Percentiles rank a stretch among this genome's conserved stretches.
Evolutionary conservation across 2,113 vertebrate genomes (phyloP).

Genomic region (Pontoporia blainvillei): DNA sequence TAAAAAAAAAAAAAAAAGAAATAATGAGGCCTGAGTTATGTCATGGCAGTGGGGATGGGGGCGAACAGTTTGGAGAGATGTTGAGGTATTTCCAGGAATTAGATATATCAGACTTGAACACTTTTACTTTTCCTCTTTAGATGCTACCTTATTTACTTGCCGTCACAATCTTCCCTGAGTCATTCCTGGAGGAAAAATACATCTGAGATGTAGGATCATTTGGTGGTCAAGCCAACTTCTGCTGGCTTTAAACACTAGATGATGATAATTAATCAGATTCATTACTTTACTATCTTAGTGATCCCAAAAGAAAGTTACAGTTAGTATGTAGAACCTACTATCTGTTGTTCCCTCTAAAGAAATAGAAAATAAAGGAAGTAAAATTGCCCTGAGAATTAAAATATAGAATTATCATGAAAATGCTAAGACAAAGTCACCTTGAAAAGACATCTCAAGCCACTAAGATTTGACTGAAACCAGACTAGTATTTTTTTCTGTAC

Average conservation of each 20-base stretch:
- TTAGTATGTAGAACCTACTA: neutral
- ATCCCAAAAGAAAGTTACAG: neutral
- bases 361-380: neutral
- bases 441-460: neutral
- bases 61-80: neutral
- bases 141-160: neutral
- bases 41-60: neutral
- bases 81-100: neutral
- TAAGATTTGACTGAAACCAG: neutral
- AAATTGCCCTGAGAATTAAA: neutral
- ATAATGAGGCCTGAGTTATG: neutral
- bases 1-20: too few relatives aligned
- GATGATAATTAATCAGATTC: neutral
- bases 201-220: neutral
- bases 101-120: neutral
- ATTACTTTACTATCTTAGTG: neutral
- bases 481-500: neutral
- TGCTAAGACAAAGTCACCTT: neutral
- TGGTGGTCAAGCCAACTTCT: neutral
- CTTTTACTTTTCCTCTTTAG: neutral
- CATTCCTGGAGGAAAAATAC: neutral
- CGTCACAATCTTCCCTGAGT: neutral
- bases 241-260: neutral
- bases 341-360: neutral
- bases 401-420: neutral